Base-by-base conservation (phyloP, 2,113 vertebrate species). In the Ptilorrhoa leucosticta region DNA sequence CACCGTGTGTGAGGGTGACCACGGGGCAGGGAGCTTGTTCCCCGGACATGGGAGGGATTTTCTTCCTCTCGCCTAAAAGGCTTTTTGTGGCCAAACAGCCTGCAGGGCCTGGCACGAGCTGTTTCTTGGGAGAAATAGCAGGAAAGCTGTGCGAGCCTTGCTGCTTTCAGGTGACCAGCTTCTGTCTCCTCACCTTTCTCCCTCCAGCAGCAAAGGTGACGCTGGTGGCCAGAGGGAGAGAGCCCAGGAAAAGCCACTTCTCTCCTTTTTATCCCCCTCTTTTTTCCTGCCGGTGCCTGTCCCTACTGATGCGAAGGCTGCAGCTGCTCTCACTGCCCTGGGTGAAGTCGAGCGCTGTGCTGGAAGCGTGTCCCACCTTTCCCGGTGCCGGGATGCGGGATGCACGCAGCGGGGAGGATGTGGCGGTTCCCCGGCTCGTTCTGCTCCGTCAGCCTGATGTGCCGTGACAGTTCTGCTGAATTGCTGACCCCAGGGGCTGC, bases 391-490 rank as follows among this genome's bases (percentile, higher is more conserved):
- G 51, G 85, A 22, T 24, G 58, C 3, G 9, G 48, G 68, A n/a
- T 47, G 57, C 11, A 2, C 1, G 1, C 8, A 13, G 47, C 7
- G 10, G 63, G 45, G 69, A 73, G 42, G 66, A 42, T 56, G 73
- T 44, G 6, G 17, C 4, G 0, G 35, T 33, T 91, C 58, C 54
- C 42, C 0, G 0, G 14, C 70, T 79, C 5, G 1, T 78, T 95
- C 64, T 3, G 22, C 84, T 89, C 66, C 0, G 0, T 92, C 88
- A 71, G 60, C 37, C 78, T 93, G 90, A 96, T 93, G 56, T 1
- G 47, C 47, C 54, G 42, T 2, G 93, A 82, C 93, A 93, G 65
- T 78, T 92, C 13, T 93, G 94, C 91, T 92, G 94, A 93, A 58
- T 84, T 54, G 85, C 85, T 82, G 88, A 75, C 88, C 84, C 33